Evolutionary conservation across 1,140 invertebrate genomes (phyloP).

Genomic region (Drosophila oshimai): DNA sequence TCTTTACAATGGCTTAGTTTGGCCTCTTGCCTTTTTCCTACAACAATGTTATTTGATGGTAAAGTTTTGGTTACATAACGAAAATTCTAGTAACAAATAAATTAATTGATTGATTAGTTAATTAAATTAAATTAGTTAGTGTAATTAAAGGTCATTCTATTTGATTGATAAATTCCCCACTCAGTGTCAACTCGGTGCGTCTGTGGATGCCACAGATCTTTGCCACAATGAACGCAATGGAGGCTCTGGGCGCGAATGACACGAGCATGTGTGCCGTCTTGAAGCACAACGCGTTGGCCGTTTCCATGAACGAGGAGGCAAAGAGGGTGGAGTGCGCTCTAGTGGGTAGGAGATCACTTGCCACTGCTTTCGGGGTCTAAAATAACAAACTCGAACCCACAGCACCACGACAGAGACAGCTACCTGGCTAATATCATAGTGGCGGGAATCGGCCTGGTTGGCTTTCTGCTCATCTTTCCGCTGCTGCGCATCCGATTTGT

Average conservation of each 20-base stretch:
- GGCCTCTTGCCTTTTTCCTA: too few relatives aligned
- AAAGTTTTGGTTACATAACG: too few relatives aligned
- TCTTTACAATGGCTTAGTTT: too few relatives aligned
- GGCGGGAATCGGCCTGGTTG: conserved; percentile 37
- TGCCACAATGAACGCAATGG: conserved; percentile 82
- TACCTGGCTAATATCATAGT: conserved; percentile 61
- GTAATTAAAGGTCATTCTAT: too few relatives aligned
- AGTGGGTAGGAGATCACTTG: conserved; percentile 60
- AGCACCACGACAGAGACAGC: conserved; percentile 35
- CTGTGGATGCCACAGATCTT: conserved; percentile 85
- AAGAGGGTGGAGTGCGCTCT: conserved; percentile 44
- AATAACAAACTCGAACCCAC: conserved; percentile 38
- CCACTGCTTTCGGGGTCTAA: conserved; percentile 35
- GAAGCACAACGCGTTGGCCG: conserved; percentile 15
- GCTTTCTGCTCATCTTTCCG: conserved; percentile 54
- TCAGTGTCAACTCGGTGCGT: conserved; percentile 61
- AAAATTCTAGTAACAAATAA: too few relatives aligned
- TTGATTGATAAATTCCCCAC: too few relatives aligned
- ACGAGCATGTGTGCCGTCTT: conserved; percentile 82
- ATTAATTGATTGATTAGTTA: too few relatives aligned
- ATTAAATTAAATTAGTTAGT: too few relatives aligned
- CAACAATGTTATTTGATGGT: too few relatives aligned
- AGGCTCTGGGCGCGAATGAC: conserved; percentile 83
- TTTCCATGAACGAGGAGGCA: neutral
- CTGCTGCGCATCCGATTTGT: conserved; percentile 35